Percentiles rank a stretch among this genome's conserved stretches.
phyloP scores from a whole-genome alignment of 2,888 invertebrate species.

The Athalia circularis region DNA sequence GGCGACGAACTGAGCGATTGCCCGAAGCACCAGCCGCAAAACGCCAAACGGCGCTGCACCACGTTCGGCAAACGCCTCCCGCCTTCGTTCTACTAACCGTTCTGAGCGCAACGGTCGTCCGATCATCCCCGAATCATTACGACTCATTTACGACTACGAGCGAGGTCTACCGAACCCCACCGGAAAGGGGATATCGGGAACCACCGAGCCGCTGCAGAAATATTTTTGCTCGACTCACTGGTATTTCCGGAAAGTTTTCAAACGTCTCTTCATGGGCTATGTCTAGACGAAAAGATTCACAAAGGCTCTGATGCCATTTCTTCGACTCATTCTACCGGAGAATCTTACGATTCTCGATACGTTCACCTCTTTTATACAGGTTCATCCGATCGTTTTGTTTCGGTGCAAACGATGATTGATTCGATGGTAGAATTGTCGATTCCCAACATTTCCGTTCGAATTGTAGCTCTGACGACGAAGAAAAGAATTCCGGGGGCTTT shows the following conservation, averaged over 20 bases:
- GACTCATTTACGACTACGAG: constrained; percentile 54
- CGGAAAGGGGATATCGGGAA: constrained; percentile 62
- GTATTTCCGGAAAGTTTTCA: constrained; percentile 36
- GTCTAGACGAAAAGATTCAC: not conserved
- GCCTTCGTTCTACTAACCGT: constrained; percentile 45
- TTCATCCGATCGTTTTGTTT: too few species aligned
- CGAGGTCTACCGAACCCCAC: constrained; percentile 63
- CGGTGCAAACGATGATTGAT: too few species aligned
- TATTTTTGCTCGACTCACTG: constrained; percentile 27
- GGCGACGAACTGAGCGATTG: constrained; percentile 73
- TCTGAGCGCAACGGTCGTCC: constrained; percentile 47
- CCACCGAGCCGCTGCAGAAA: constrained; percentile 52
- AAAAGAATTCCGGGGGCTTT: too few species aligned
- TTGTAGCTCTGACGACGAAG: too few species aligned
- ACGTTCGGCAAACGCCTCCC: constrained; percentile 25
- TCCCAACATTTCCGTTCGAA: too few species aligned
- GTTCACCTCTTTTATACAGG: too few species aligned
- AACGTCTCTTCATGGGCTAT: not conserved
- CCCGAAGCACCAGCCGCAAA: constrained; percentile 58
- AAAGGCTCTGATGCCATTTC: not conserved
- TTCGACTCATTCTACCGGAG: too few species aligned
- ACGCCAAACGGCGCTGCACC: constrained; percentile 49
- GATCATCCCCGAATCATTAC: constrained; percentile 60
- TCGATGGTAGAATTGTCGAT: too few species aligned
- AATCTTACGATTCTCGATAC: too few species aligned